Evolutionary conservation across 1,140 invertebrate species (phyloP).

Genomic region (Drosophila melanica): DNA sequence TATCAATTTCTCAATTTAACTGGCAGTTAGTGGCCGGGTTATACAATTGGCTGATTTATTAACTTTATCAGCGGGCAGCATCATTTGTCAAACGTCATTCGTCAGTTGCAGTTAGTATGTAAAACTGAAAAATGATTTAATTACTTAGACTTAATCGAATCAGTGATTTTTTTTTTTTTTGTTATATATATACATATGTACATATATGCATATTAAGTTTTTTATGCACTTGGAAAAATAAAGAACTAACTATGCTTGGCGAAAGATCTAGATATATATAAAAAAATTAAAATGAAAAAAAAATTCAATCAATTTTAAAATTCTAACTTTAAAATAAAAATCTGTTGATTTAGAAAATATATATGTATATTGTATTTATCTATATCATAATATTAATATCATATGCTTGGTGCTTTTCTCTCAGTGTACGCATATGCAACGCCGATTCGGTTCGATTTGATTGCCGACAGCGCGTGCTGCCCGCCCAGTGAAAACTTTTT

Average conservation of each 20-base stretch:
- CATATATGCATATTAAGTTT: not conserved
- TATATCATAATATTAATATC: too few relatives aligned
- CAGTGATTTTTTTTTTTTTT: conserved; percentile 38
- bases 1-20: conserved; percentile 8
- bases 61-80: conserved; percentile 24
- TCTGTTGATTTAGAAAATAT: too few relatives aligned
- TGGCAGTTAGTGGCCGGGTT: conserved; percentile 6
- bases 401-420: not conserved
- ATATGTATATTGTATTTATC: too few relatives aligned
- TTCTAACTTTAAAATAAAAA: not conserved
- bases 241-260: too few relatives aligned
- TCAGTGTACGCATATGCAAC: conserved; percentile 27
- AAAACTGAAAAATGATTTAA: conserved; percentile 68
- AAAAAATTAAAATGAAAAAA: too few relatives aligned
- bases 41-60: conserved; percentile 34
- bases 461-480: conserved; percentile 44
- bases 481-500: conserved; percentile 57
- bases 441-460: conserved; percentile 25
- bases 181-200: conserved; percentile 22
- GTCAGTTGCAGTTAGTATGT: conserved; percentile 57
- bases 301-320: not conserved
- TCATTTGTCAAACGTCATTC: conserved; percentile 56
- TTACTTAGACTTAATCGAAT: conserved; percentile 73
- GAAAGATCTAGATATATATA: too few relatives aligned
- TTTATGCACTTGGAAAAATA: too few relatives aligned